phyloP scores from a whole-genome alignment of 64 coral and sea anemone genomes.

The Hydrozoanthus tunicans region DNA sequence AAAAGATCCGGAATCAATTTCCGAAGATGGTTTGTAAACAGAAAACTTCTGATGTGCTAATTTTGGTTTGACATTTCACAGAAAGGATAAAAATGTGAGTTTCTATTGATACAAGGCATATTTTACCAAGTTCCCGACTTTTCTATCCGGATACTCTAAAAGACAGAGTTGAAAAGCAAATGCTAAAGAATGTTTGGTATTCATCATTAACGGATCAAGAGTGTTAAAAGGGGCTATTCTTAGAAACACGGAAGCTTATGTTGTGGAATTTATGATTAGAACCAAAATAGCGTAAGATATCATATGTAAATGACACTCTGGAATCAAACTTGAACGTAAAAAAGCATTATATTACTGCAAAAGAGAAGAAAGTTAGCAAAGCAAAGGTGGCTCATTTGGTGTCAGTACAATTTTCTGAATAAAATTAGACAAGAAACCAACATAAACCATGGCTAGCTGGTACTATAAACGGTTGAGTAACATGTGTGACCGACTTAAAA shows the following conservation, averaged over 20 bases:
- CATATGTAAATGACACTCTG: not conserved
- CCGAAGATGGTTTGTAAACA: not conserved
- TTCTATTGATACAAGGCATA: not conserved
- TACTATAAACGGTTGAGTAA: no score
- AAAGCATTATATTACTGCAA: no score
- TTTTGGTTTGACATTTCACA: not conserved
- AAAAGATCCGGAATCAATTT: not conserved
- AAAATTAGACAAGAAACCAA: no score
- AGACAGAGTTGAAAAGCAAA: not conserved
- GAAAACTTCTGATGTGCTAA: not conserved
- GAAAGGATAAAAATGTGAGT: not conserved
- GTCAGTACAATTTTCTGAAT: no score
- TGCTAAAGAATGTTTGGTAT: slow-evolving; percentile 26
- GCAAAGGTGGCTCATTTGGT: no score
- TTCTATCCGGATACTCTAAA: not conserved
- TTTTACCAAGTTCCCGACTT: not conserved
- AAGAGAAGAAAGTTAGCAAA: no score
- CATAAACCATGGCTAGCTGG: no score
- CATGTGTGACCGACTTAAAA: no score
- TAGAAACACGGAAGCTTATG: slow-evolving; percentile 10
- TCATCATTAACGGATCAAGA: slow-evolving; percentile 29
- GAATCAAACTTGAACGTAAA: not conserved
- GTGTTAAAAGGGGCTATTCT: slow-evolving; percentile 11
- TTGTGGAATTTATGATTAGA: not conserved
- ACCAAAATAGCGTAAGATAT: not conserved